These are phyloP conservation scores for Colaptes auratus DNA, from an alignment of 2,113 vertebrate genomes.

Conservation along the genomic window DNA sequence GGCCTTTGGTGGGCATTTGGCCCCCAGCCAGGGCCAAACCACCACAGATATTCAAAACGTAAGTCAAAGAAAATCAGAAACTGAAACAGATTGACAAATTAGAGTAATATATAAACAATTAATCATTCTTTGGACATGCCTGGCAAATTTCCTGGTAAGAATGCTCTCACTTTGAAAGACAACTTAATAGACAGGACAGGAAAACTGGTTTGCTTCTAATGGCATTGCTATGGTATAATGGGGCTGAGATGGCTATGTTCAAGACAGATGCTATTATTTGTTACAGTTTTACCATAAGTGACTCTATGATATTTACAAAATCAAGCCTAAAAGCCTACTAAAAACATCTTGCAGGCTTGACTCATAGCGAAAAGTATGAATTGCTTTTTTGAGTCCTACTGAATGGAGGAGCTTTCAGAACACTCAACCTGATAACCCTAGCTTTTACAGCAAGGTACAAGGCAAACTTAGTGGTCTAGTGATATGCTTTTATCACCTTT, in stretches of 20 bases:
- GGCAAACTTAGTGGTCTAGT: neutral
- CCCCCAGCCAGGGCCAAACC: too few species aligned
- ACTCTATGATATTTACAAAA: slow-evolving; percentile 53
- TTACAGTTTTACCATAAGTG: slow-evolving; percentile 35
- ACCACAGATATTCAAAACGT: neutral
- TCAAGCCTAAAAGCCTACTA: slow-evolving; percentile 57
- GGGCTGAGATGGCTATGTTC: slow-evolving; percentile 19
- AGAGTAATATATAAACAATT: neutral
- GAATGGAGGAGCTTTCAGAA: slow-evolving; percentile 52
- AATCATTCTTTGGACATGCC: neutral
- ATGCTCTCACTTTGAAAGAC: slow-evolving; percentile 17
- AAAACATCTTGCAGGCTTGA: slow-evolving; percentile 16
- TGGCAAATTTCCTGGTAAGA: slow-evolving; percentile 20
- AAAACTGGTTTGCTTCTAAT: slow-evolving; percentile 27
- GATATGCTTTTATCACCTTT: slow-evolving; percentile 22
- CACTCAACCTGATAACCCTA: slow-evolving; percentile 28
- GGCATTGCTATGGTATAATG: slow-evolving; percentile 1
- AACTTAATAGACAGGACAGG: slow-evolving; percentile 47
- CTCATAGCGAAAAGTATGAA: slow-evolving; percentile 32
- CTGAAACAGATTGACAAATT: neutral
- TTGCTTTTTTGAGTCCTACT: neutral
- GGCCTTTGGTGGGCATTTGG: too few species aligned
- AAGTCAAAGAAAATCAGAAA: neutral
- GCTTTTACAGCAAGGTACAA: slow-evolving; percentile 26
- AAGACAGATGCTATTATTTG: slow-evolving; percentile 41